A percentile compares a stretch with the other conserved stretches of the same genome.
These are phyloP conservation scores for Jaculus jaculus DNA, from an alignment of 2,113 vertebrate genomes.

Conservation along the genomic window DNA sequence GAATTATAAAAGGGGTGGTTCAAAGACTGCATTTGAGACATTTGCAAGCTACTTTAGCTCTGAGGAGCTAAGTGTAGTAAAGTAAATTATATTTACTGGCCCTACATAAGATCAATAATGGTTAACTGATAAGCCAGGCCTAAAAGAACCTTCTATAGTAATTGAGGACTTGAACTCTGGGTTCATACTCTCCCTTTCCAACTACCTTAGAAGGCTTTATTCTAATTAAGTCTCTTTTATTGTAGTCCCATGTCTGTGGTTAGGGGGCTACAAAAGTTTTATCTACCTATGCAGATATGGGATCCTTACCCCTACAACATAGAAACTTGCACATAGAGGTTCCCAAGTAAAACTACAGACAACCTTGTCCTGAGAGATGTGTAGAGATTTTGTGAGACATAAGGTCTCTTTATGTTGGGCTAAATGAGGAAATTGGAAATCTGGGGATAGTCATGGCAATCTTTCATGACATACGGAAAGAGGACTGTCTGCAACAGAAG, in stretches of 20 bases:
- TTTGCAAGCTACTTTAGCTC: neutral
- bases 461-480: neutral
- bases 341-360: neutral
- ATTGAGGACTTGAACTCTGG: neutral
- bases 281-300: neutral
- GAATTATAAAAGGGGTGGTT: neutral
- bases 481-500: neutral
- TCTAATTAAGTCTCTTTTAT: neutral
- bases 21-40: neutral
- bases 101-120: neutral
- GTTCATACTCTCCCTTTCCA: neutral
- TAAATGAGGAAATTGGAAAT: neutral
- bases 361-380: neutral
- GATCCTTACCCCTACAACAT: neutral
- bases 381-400: neutral
- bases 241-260: no score
- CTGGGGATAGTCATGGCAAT: neutral
- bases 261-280: neutral
- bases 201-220: neutral
- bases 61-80: neutral
- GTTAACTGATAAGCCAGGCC: neutral
- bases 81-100: neutral
- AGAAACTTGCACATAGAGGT: neutral
- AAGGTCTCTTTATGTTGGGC: neutral
- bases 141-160: conserved; percentile 1